A percentile compares a stretch with the other conserved stretches of the same genome.
These are phyloP conservation scores for Noctua janthe DNA, from an alignment of 2,888 invertebrate species.

Conservation along the genomic window DNA sequence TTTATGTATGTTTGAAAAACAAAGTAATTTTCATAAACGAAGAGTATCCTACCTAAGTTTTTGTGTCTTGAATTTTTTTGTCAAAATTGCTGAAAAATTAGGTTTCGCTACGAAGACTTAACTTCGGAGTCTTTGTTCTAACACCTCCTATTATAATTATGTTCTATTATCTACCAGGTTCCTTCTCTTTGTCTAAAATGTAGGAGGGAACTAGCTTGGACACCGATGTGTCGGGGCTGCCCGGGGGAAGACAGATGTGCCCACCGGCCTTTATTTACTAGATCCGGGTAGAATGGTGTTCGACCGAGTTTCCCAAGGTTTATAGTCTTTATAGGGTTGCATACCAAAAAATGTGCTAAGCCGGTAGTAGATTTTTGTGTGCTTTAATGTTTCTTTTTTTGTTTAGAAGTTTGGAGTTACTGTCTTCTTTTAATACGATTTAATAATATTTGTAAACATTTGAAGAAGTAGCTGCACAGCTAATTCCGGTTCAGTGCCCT, in stretches of 20 bases:
- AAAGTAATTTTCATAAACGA: neutral
- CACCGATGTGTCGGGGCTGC: constrained; percentile 44
- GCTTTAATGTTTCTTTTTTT: neutral
- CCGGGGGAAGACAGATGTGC: constrained; percentile 68
- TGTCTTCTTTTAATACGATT: neutral
- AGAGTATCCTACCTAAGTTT: neutral
- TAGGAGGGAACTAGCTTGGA: constrained; percentile 34
- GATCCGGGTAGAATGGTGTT: constrained; percentile 51
- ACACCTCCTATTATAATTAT: neutral
- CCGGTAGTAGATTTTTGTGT: neutral
- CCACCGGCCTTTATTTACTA: constrained; percentile 66
- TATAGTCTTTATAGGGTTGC: constrained; percentile 9
- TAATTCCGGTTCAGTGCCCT: neutral
- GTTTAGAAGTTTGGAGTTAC: neutral
- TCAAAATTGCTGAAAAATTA: neutral
- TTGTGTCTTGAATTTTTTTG: neutral
- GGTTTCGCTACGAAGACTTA: neutral
- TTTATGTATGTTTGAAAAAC: neutral
- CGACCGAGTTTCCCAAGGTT: neutral
- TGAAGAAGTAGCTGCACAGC: neutral
- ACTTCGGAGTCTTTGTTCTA: neutral
- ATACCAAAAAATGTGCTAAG: neutral
- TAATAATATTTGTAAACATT: neutral
- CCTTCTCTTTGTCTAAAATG: constrained; percentile 33
- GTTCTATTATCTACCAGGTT: constrained; percentile 10